Evolutionary conservation across 2,797 vertebrate species (phyloP), one percentile per base, ranked within the genome.

Genomic region (Limnodromus scolopaceus): DNA sequence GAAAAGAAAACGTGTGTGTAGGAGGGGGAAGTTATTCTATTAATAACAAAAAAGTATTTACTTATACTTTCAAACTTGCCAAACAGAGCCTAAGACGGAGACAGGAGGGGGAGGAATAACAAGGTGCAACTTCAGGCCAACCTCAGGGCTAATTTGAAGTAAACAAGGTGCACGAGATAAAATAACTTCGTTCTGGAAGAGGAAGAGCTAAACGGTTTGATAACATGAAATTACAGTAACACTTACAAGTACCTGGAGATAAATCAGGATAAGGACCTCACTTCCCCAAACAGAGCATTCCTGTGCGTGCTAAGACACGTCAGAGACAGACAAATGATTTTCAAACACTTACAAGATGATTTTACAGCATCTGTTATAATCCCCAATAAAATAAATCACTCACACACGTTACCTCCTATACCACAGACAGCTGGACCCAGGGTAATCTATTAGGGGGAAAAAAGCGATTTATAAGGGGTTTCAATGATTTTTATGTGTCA

Each of bases 81-180:
- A 0, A 0, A 87, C 94, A 95, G 86, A 93, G 86, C 82, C 81
- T 78, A 93, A 94, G 94, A 93, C 4, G 0, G 90, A 96, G 93
- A 95, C 93, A 82, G 88, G 65, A 93, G 81, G 71, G 92, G n/a
- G 70, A 94, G 64, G 92, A 94, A 91, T 91, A 95, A 97, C 71
- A 94, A 91, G 86, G 93, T 95, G 90, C 88, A 96, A 95, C 92
- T 95, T 75, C 81, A 94, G 97, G 96, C 92, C 94, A 97, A 83
- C 94, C 94, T 97, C 92, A 92, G 94, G 91, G 97, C 93, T 96
- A 92, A 97, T 96, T 91, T 96, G 92, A 96, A 95, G 89, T 96
- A 97, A 97, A 97, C 92, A 97, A 97, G 78, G 89, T 58, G n/a
- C 82, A 81, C n/a, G 84, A 97, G 96, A 96, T 96, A 96, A 94